Evolutionary conservation across 2,113 vertebrate species (phyloP).

Genomic region (Passer domesticus): DNA sequence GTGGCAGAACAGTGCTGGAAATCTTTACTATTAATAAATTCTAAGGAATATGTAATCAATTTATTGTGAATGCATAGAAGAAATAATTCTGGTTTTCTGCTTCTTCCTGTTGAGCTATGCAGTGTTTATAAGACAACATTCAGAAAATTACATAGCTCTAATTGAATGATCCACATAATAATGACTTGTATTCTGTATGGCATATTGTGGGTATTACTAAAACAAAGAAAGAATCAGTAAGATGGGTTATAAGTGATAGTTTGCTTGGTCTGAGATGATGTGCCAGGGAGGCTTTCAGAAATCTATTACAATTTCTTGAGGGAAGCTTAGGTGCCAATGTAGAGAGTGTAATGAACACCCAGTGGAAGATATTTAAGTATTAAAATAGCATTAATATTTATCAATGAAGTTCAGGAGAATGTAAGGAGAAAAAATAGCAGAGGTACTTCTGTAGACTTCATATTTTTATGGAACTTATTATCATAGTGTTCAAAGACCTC

Average conservation of each 20-base stretch:
- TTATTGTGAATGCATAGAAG: background rate
- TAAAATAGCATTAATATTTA: slow-evolving; percentile 63
- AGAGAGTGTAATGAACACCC: background rate
- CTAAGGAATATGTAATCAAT: background rate
- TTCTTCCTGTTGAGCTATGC: background rate
- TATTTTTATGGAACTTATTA: slow-evolving; percentile 39
- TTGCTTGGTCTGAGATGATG: background rate
- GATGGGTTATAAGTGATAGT: background rate
- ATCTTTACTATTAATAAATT: background rate
- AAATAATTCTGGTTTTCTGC: background rate
- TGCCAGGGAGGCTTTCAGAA: background rate
- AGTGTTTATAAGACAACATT: background rate
- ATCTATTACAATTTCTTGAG: background rate
- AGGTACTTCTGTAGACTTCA: background rate
- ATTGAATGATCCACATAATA: background rate
- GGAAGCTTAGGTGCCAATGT: background rate
- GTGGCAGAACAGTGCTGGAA: background rate
- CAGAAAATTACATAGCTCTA: background rate
- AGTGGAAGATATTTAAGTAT: slow-evolving; percentile 35
- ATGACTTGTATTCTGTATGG: background rate
- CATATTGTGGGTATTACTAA: background rate
- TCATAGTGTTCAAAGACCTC: background rate
- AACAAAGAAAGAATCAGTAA: background rate
- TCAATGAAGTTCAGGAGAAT: slow-evolving; percentile 9
- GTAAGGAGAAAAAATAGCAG: slow-evolving; percentile 10